Evolutionary conservation across 2,113 vertebrate species (phyloP).

Genomic region (Stegostoma tigrinum): DNA sequence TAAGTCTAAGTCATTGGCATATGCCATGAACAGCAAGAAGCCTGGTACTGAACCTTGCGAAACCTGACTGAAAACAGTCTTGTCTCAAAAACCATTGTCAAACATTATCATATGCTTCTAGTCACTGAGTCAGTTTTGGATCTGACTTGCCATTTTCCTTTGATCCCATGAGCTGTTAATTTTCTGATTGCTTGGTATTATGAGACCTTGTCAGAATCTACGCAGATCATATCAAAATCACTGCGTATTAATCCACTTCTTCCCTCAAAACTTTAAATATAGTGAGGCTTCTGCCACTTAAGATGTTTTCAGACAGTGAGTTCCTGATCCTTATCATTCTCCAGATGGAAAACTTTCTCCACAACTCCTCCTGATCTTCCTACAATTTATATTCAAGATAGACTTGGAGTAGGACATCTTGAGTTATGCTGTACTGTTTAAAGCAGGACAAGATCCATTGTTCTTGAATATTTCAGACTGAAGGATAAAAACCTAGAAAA

Average conservation of each 20-base stretch:
- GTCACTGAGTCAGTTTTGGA: no score
- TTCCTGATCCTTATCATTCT: not conserved
- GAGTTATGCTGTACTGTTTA: not conserved
- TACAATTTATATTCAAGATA: not conserved
- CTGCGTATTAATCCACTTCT: not conserved
- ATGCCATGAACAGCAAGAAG: no score
- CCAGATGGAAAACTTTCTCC: not conserved
- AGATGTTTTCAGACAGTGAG: not conserved
- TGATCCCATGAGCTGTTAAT: no score
- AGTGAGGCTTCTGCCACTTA: not conserved
- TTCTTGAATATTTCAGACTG: not conserved
- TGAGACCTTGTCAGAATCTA: not conserved
- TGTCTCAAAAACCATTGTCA: no score
- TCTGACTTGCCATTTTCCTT: no score
- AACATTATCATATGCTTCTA: no score
- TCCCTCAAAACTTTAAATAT: not conserved
- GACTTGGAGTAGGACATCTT: not conserved
- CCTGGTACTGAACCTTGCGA: no score
- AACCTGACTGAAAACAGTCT: no score
- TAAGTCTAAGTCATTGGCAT: no score
- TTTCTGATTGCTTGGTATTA: no score
- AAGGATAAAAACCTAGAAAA: not conserved
- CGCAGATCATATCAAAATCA: not conserved
- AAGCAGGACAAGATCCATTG: not conserved
- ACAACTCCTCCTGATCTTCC: not conserved